Evolutionary conservation across 1,140 invertebrate species (phyloP), one percentile per base, ranked within the genome.

Genomic region (Neodiprion lecontei): DNA sequence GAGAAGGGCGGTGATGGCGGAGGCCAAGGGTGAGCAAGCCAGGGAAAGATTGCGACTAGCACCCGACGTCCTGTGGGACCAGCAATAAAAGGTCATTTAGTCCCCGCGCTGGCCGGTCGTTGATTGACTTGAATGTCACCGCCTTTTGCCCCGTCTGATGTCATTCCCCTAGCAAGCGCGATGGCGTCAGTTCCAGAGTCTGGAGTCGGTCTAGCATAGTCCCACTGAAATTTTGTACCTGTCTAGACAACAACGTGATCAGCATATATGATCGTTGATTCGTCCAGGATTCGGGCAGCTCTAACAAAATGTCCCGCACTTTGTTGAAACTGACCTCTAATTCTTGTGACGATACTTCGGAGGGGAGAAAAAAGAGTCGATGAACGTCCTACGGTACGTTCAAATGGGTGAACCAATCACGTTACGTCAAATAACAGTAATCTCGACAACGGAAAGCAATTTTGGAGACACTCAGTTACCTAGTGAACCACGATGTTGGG

Each of bases 61-160:
- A 17, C 53, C 53, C 53, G 21, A 23, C 67, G 21, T 69, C 67
- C 67, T 21, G 21, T 23, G 67, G 67, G 21, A 23, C 21, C 21
- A 21, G 67, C 67, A 71, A 49, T 49, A 49, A 71, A 71, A 71
- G 70, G 70, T 71, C 48, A 71, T 71, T 49, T 50, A 48, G 70
- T 50, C 70, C 70, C 23, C 48, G 40, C 48, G 40, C n/a, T 48
- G 70, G 48, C 70, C 48, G 70, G 70, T 17, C 70, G 70, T 49
- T 71, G 70, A 71, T 71, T 71, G 70, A 71, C 70, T 71, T 50
- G 21, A 71, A 71, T 71, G 70, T 50, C 70, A 71, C 21, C 49
- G 28, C 28, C 28, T 3, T 40, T 40, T 40, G 28, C 28, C 28
- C 28, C 28, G 28, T 40, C 53, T 17, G 53, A 61, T 61, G 53